A percentile compares a stretch with the other conserved stretches of the same genome.
Conservation (phyloP, 2,888 invertebrate genomes). For the Trachelus iudaicus region DNA sequence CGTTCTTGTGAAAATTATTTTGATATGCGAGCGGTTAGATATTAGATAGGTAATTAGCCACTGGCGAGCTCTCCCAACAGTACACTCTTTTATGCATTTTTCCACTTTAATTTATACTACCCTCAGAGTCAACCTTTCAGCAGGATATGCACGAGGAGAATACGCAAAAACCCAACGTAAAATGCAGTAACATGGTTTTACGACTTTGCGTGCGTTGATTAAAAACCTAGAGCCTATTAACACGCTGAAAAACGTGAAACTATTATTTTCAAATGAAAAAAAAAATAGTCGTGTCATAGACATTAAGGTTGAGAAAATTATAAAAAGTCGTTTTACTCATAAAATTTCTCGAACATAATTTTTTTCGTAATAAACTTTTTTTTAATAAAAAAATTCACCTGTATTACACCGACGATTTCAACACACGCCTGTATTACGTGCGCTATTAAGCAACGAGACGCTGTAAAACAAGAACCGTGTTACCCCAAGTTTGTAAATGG, state of each 20-base stretch:
- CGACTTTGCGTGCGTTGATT: background rate
- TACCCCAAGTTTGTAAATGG: background rate
- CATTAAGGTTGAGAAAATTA: background rate
- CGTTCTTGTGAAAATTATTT: constrained; percentile 29
- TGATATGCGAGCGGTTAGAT: constrained; percentile 20
- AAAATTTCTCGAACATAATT: background rate
- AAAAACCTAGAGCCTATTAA: background rate
- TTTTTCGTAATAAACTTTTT: background rate
- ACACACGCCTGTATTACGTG: background rate
- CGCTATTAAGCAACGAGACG: background rate
- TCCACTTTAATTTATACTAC: background rate
- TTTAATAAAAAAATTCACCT: background rate
- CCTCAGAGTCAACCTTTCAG: background rate
- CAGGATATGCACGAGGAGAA: background rate
- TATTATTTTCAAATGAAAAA: background rate
- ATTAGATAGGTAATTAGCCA: constrained; percentile 31
- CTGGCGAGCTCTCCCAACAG: background rate
- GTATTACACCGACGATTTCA: background rate
- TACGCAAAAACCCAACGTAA: background rate
- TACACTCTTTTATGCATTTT: background rate
- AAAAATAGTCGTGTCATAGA: background rate
- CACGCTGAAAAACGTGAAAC: background rate
- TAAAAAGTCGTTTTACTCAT: background rate
- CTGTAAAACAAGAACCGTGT: background rate
- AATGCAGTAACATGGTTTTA: background rate